These are phyloP conservation scores for Hydrophis major DNA, from an alignment of 2,797 vertebrate genomes.

Conservation along the genomic window DNA sequence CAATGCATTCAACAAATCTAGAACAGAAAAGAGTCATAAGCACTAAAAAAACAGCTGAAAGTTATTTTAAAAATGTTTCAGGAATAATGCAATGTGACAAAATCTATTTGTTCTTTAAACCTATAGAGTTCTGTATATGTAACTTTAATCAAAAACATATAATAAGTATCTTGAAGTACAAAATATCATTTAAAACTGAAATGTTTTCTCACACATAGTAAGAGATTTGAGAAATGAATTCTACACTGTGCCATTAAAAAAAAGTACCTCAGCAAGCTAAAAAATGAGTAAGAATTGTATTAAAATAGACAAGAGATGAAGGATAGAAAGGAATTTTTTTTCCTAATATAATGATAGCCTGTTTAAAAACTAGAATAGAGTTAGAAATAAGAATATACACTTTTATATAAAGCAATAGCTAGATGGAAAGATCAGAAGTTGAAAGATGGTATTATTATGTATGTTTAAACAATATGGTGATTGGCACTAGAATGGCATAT, in stretches of 20 bases:
- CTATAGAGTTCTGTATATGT: background rate
- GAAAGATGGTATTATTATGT: no score
- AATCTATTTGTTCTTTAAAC: background rate
- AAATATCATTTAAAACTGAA: background rate
- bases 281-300: no score
- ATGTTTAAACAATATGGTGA: no score
- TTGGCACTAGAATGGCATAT: no score
- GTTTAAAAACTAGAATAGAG: no score
- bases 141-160: background rate
- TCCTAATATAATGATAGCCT: no score
- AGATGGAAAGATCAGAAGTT: no score
- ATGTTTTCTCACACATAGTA: no score
- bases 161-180: background rate
- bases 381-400: no score
- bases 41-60: background rate
- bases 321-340: no score
- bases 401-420: no score
- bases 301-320: no score
- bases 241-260: background rate
- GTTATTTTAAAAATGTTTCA: background rate
- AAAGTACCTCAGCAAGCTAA: background rate
- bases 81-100: background rate
- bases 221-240: background rate
- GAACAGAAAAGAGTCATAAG: conserved; percentile 31
- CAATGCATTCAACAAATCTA: conserved; percentile 94